Evolutionary conservation across 2,113 vertebrate species (phyloP).

Genomic region (Xenopus tropicalis): UCB_Xtro_10.0 CM004448.2:31188001-31188500

Average conservation of each 20-base stretch:
- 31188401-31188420: constrained; percentile 70
- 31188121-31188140: no score
- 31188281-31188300: not conserved
- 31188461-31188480: constrained; percentile 58
- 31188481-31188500: constrained; percentile 71
- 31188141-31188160: constrained; percentile 8
- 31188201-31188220: no score
- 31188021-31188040: no score
- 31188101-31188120: no score
- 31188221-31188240: no score
- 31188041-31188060: no score
- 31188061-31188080: no score
- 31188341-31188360: constrained; percentile 46
- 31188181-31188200: no score
- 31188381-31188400: constrained; percentile 65
- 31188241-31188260: constrained; percentile 15
- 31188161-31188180: no score
- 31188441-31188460: constrained; percentile 64
- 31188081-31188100: no score
- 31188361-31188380: constrained; percentile 66
- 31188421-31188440: constrained; percentile 57
- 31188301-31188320: not conserved
- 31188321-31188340: not conserved
- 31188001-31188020: no score
- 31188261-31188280: not conserved